Evolutionary conservation across 2,113 vertebrate genomes (phyloP).

Genomic region (Setophaga petechia): DNA sequence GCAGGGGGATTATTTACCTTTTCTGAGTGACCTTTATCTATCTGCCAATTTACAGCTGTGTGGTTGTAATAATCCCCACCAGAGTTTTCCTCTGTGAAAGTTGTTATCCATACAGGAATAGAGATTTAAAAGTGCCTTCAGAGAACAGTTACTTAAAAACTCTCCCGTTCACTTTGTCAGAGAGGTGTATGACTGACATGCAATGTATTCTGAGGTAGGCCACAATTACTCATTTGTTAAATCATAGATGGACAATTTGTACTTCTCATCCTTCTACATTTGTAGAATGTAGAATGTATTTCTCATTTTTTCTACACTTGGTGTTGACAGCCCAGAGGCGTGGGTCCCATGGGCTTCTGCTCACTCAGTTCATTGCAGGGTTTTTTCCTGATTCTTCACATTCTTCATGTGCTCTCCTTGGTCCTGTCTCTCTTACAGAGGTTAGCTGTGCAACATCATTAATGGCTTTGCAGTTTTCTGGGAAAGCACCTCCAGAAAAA

Average conservation of each 20-base stretch:
- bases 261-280: neutral
- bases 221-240: neutral
- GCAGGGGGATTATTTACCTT: conserved; percentile 16
- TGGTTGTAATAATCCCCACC: neutral
- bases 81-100: neutral
- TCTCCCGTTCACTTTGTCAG: neutral
- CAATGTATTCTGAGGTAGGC: neutral
- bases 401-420: neutral
- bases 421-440: neutral
- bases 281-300: no score
- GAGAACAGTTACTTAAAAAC: neutral
- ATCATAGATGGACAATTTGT: neutral
- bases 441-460: neutral
- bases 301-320: neutral
- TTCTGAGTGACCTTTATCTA: conserved; percentile 29
- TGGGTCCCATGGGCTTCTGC: neutral
- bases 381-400: neutral
- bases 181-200: neutral
- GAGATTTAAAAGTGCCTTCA: neutral
- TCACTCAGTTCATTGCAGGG: neutral
- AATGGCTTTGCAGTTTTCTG: neutral
- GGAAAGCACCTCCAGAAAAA: neutral
- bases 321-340: neutral
- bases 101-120: neutral
- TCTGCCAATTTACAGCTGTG: conserved; percentile 4